Base-by-base conservation (phyloP, 2,113 vertebrate genomes). In the Engystomops pustulosus region DNA sequence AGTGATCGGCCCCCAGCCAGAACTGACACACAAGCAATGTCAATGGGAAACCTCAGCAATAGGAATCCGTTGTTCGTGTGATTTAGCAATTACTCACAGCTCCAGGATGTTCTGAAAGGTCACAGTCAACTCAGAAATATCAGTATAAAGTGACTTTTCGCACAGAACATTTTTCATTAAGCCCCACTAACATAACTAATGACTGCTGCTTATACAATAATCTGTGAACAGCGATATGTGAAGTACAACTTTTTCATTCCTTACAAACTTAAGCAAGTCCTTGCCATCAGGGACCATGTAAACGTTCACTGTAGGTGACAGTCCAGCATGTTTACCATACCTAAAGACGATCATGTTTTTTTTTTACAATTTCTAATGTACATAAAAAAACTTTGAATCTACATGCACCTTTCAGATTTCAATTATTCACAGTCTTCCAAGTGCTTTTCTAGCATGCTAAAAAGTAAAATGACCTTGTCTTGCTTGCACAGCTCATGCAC, bases 91-190 rank as follows among this genome's bases (percentile, higher is more conserved):
- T 75, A 47, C 44, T 65, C 53, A 67, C 36, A 27, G 65, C 41
- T 75, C 11, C 58, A 65, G 41, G 36, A 74, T 62, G 53, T 34
- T 65, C 30, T 47, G 74, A 83, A 83, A 83, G 81, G 81, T 83
- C 81, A 83, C 30, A 65, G 30, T 74, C 69, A 83, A 76, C 81
- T 75, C 25, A 70, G 79, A 81, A 81, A 70, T 81, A 44, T 23
- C 20, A 74, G 70, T 74, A 55, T 25, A 75, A 83, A 83, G 65
- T 65, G 4, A 75, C 47, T 82, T 77, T 67, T 58, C 34, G 53
- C 34, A 18, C 30, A 38, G 38, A 80, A 45, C 45, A 68, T 81
- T 81, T 53, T 36, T 70, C 45, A 70, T 58, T 55, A 71, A 23
- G 34, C 15, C 30, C 55, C 60, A 72, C 18, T 51, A 58, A 53